Percentiles rank a stretch among this genome's conserved stretches.
phyloP scores from a whole-genome alignment of 2,888 invertebrate genomes.

The Epistrophe grossulariae region DNA sequence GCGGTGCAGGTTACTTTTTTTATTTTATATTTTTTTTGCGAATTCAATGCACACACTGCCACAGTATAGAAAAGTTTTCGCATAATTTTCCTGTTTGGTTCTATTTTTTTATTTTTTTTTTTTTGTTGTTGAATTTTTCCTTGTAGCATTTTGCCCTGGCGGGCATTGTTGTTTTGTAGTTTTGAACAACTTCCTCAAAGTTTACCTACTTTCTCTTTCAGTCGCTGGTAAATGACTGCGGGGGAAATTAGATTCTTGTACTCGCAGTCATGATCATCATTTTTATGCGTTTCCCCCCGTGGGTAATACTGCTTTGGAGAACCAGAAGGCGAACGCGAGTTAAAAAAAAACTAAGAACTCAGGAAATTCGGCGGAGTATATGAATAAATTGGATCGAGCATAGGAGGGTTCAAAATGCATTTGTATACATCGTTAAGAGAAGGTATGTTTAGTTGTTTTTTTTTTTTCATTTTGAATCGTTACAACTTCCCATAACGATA shows the following conservation, averaged over 20 bases:
- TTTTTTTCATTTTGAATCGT: conserved; percentile 22
- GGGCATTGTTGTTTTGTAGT: conserved; percentile 62
- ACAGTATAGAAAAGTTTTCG: conserved; percentile 67
- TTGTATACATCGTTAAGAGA: conserved; percentile 42
- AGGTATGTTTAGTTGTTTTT: conserved; percentile 17
- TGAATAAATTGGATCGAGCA: conserved; percentile 56
- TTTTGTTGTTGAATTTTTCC: conserved; percentile 9
- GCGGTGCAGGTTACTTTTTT: conserved; percentile 64
- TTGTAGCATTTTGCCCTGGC: conserved; percentile 46
- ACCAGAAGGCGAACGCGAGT: conserved; percentile 29
- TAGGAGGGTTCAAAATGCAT: conserved; percentile 33
- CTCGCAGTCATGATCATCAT: conserved; percentile 70
- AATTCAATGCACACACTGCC: conserved; percentile 66
- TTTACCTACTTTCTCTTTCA: conserved; percentile 56
- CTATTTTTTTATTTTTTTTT: conserved; percentile 8
- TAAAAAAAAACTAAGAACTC: conserved; percentile 6
- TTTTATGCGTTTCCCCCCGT: conserved; percentile 55
- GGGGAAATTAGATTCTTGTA: conserved; percentile 68
- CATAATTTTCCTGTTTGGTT: conserved; percentile 71
- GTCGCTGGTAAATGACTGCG: conserved; percentile 38
- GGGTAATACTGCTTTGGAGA: not conserved
- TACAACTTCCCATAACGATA: conserved; percentile 1
- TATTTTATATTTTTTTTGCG: conserved; percentile 28
- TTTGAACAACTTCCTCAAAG: conserved; percentile 71
- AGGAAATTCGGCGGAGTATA: conserved; percentile 52